Evolutionary conservation across 2,797 vertebrate genomes (phyloP).

Genomic region (Silurus lanzhouensis): DNA sequence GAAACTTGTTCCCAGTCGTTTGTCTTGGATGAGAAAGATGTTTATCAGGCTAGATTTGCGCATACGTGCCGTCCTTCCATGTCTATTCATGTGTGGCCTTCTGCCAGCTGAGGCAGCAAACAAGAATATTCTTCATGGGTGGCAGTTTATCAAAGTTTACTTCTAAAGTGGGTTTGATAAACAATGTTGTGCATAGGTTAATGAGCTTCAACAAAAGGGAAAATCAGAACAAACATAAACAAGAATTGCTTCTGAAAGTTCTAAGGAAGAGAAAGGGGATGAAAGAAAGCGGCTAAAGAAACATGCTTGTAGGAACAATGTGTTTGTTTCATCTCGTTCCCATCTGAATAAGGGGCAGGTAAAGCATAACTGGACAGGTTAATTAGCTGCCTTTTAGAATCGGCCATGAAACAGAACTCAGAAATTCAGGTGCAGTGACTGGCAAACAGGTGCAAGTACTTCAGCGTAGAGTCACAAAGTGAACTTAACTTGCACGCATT

Average conservation of each 20-base stretch:
- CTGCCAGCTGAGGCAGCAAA: constrained; percentile 53
- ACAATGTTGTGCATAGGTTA: constrained; percentile 63
- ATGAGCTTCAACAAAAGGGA: constrained; percentile 61
- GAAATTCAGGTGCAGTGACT: constrained; percentile 51
- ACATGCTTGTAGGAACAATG: constrained; percentile 56
- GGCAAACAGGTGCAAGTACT: constrained; percentile 60
- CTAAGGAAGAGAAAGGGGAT: constrained; percentile 56
- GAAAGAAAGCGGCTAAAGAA: constrained; percentile 51
- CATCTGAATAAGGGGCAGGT: constrained; percentile 45
- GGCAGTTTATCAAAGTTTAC: constrained; percentile 63
- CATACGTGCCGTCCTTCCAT: constrained; percentile 57
- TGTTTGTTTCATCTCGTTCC: constrained; percentile 46
- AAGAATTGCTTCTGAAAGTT: constrained; percentile 58
- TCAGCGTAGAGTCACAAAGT: constrained; percentile 18
- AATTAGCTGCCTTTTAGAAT: constrained; percentile 62
- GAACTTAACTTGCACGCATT: constrained; percentile 22
- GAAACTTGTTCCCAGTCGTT: constrained; percentile 61
- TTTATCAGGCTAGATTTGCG: constrained; percentile 58
- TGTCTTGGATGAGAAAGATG: constrained; percentile 66
- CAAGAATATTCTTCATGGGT: constrained; percentile 67
- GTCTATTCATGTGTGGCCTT: constrained; percentile 64
- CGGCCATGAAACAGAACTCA: constrained; percentile 44
- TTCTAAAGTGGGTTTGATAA: constrained; percentile 49
- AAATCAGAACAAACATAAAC: constrained; percentile 50
- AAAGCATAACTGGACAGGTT: constrained; percentile 46